Evolutionary conservation across 2,888 invertebrate genomes (phyloP).

Genomic region (Phania funesta): DNA sequence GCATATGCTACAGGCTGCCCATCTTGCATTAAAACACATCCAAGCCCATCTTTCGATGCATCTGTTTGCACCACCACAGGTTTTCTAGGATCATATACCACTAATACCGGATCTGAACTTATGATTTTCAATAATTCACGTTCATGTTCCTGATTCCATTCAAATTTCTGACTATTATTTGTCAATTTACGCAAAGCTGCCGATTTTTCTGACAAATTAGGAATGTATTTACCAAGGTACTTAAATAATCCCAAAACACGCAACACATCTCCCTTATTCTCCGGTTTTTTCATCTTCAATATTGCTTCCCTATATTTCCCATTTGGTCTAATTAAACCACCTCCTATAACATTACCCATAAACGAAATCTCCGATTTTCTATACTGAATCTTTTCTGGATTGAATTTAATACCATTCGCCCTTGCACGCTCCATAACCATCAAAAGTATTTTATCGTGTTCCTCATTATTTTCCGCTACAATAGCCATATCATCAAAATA

Average conservation of each 20-base stretch:
- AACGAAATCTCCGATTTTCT: conserved; percentile 34
- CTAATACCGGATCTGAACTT: conserved; percentile 45
- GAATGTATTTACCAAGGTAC: conserved; percentile 24
- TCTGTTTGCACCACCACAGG: conserved; percentile 67
- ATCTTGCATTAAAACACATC: conserved; percentile 73
- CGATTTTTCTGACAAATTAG: conserved; percentile 50
- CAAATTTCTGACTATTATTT: not conserved
- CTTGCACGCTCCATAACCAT: conserved; percentile 60
- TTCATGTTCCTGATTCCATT: conserved; percentile 58
- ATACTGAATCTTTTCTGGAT: conserved; percentile 52
- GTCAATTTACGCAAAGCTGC: conserved; percentile 22
- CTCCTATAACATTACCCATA: conserved; percentile 42
- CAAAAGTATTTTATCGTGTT: conserved; percentile 61
- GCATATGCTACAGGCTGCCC: conserved; percentile 68
- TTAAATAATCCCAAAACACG: conserved; percentile 52
- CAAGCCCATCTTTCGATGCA: conserved; percentile 69
- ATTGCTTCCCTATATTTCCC: conserved; percentile 24
- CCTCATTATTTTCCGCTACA: conserved; percentile 58
- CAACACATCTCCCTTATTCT: conserved; percentile 35
- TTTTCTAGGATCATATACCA: conserved; percentile 45
- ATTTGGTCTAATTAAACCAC: conserved; percentile 27
- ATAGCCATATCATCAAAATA: conserved; percentile 76
- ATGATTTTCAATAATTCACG: conserved; percentile 49
- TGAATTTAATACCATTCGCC: conserved; percentile 20
- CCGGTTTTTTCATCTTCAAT: conserved; percentile 25